Evolutionary conservation across 2,888 invertebrate genomes (phyloP), one percentile per base, ranked within the genome.

Genomic region (Chrysopilus asiliformis): DNA sequence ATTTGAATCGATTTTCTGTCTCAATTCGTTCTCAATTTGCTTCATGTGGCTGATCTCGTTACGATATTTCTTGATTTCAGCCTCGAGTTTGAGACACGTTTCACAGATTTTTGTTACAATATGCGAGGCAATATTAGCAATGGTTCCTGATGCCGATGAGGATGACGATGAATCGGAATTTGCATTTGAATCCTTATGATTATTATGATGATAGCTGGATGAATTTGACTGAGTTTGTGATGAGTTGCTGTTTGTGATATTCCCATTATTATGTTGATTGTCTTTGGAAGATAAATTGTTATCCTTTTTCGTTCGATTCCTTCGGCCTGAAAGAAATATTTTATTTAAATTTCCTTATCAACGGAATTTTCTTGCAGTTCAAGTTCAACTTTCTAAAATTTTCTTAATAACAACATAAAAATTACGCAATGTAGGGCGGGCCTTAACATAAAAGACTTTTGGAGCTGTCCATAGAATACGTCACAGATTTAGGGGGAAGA

Each of bases 1-100:
- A 49, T 79, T 67, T 19, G 68, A 63, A 27, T 68, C 70, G 28
- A 70, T 48, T 45, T 64, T 64, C 43, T 64, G 63, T n/a, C 60
- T 53, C 40, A 63, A 40, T 27, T 64, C 63, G 40, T 61, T 62
- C 45, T 64, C 64, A 29, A 60, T 58, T 49, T 63, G 60, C 45
- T 63, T 62, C 55, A 61, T 57, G 36, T 60, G 60, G 45, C 56
- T 58, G 5, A 64, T 53, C 42, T 64, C 64, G 19, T 53, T 25
- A 34, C 62, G 60, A 46, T 62, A 56, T 46, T 60, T 60, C 40
- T 63, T 64, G 0, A 60, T 52, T 41, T 64, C 63, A 3, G 57
- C 55, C 45, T 64, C 64, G 10, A 64, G 45, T 33, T 61, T 60
- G n/a, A 57, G 46, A 39, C 64, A 64, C 9, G 57, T 54, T 41